These are phyloP conservation scores for Clinocottus analis DNA, from an alignment of 2,113 vertebrate species.

Conservation along the genomic window DNA sequence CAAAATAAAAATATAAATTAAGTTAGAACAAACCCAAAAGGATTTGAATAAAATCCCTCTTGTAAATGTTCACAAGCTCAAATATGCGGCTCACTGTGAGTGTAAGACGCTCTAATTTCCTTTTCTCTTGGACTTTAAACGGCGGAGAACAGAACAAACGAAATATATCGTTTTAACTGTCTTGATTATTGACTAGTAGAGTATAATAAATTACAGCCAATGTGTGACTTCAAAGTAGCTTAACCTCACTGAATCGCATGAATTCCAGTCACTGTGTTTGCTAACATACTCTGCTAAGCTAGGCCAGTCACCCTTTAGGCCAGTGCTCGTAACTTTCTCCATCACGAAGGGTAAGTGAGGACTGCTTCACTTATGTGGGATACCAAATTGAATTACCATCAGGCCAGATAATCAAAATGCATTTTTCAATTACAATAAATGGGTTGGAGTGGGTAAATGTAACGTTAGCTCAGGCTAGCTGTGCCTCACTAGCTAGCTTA, in stretches of 20 bases:
- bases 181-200: neutral
- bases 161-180: too few relatives aligned
- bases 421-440: neutral
- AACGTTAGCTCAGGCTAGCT: neutral
- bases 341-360: neutral
- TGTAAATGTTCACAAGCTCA: neutral
- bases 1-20: neutral
- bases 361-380: neutral
- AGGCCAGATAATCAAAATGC: neutral
- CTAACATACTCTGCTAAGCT: neutral
- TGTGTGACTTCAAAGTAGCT: neutral
- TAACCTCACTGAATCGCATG: neutral
- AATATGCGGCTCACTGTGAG: neutral
- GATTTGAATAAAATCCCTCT: neutral
- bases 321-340: neutral
- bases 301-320: neutral
- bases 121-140: neutral
- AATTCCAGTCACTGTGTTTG: neutral
- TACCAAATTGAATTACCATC: neutral
- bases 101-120: neutral
- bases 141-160: neutral
- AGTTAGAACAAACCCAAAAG: neutral
- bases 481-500: neutral
- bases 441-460: neutral
- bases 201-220: neutral